A percentile compares a stretch with the other conserved stretches of the same genome.
These are phyloP conservation scores for Sprattus sprattus DNA, from an alignment of 2,113 vertebrate genomes.

Conservation along the genomic window DNA sequence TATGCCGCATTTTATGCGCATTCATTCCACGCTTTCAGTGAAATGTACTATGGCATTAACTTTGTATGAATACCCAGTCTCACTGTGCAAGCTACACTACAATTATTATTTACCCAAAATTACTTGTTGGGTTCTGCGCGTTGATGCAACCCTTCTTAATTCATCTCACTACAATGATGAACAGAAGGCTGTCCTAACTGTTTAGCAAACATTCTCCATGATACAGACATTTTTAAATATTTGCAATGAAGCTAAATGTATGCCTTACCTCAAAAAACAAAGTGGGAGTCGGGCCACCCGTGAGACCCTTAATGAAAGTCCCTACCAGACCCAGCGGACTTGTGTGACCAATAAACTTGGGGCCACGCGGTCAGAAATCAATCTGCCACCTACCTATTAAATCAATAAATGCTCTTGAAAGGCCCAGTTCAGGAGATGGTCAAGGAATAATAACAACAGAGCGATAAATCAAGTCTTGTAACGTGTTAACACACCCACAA, in stretches of 20 bases:
- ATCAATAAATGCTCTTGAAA: conserved; percentile 35
- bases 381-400: conserved; percentile 47
- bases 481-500: background rate
- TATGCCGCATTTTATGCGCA: background rate
- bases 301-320: conserved; percentile 36
- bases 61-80: background rate
- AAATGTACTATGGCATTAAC: background rate
- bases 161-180: no score
- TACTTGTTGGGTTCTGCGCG: background rate
- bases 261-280: conserved; percentile 16
- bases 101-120: background rate
- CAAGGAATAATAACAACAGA: no score
- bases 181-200: no score
- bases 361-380: conserved; percentile 45
- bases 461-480: background rate
- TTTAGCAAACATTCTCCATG: background rate
- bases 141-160: background rate
- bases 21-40: background rate
- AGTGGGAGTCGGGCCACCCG: conserved; percentile 52
- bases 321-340: conserved; percentile 38
- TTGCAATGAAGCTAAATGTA: no score
- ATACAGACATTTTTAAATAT: no score
- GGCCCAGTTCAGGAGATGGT: background rate
- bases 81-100: background rate
- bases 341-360: conserved; percentile 49